phyloP scores from a whole-genome alignment of 2,797 vertebrate species.

The Myotis pilosus region DNA sequence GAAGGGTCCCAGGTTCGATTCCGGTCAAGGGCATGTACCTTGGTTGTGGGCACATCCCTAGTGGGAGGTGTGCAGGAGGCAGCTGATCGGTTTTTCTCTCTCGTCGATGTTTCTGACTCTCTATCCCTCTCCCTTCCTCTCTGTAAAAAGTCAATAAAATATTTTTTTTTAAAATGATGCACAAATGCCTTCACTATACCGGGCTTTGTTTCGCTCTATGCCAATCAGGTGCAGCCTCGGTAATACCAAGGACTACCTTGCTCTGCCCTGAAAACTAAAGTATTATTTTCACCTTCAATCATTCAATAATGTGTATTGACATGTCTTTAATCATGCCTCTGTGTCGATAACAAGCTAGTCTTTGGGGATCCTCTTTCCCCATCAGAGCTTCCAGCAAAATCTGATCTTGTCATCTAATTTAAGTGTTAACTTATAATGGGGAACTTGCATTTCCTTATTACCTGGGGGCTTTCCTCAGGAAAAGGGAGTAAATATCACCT shows the following conservation, averaged over 20 bases:
- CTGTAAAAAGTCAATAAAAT: no score
- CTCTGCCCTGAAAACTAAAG: background rate
- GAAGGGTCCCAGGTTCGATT: no score
- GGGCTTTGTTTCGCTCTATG: background rate
- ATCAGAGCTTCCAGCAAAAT: background rate
- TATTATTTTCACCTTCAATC: background rate
- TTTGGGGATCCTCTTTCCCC: background rate
- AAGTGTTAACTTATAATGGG: background rate
- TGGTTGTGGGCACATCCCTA: no score
- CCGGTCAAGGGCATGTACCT: no score
- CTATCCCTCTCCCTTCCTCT: no score
- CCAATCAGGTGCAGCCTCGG: background rate
- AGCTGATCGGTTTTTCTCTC: no score
- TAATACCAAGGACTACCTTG: background rate
- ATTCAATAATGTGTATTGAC: no score
- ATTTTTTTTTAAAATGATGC: background rate
- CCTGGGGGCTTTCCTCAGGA: background rate
- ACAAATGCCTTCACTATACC: background rate
- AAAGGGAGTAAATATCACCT: constrained; percentile 26
- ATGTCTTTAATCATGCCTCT: no score
- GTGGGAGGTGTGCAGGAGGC: no score
- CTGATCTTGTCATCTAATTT: background rate
- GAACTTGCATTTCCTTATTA: background rate
- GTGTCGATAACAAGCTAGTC: no score
- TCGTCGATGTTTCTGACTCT: no score